Percentiles rank a stretch among this genome's conserved stretches.
phyloP scores from a whole-genome alignment of 2,888 invertebrate genomes.

The Julus scanicus region DNA sequence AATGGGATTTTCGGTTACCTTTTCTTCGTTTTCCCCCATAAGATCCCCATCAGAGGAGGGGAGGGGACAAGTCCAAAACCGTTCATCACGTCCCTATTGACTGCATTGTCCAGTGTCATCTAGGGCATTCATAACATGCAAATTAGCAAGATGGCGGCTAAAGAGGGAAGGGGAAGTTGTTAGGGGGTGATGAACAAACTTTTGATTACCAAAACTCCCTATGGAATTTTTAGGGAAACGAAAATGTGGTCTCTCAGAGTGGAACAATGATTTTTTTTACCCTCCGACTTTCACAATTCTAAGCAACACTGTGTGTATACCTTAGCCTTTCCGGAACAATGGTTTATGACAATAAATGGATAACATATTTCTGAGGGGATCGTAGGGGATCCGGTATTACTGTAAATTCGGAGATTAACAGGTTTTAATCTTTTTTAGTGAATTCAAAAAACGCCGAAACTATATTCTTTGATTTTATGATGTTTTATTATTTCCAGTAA shows the following conservation, averaged over 20 bases:
- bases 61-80: background rate
- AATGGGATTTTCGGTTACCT: background rate
- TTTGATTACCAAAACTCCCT: background rate
- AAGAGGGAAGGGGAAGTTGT: slow-evolving; percentile 10
- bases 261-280: slow-evolving; percentile 21
- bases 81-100: background rate
- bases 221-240: slow-evolving; percentile 16
- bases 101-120: slow-evolving; percentile 35
- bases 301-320: background rate
- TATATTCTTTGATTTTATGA: background rate
- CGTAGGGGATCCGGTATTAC: background rate
- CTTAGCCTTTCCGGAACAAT: background rate
- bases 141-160: background rate
- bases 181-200: slow-evolving; percentile 37
- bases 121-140: background rate
- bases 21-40: background rate
- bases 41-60: background rate
- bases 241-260: background rate
- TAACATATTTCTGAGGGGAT: background rate
- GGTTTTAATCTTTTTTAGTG: background rate
- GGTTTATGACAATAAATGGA: background rate
- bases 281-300: background rate
- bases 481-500: too few relatives aligned
- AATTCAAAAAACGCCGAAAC: background rate
- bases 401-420: slow-evolving; percentile 9